A percentile compares a stretch with the other conserved stretches of the same genome.
These are phyloP conservation scores for Vicugna pacos DNA, from an alignment of 2,113 vertebrate genomes.

Conservation along the genomic window DNA sequence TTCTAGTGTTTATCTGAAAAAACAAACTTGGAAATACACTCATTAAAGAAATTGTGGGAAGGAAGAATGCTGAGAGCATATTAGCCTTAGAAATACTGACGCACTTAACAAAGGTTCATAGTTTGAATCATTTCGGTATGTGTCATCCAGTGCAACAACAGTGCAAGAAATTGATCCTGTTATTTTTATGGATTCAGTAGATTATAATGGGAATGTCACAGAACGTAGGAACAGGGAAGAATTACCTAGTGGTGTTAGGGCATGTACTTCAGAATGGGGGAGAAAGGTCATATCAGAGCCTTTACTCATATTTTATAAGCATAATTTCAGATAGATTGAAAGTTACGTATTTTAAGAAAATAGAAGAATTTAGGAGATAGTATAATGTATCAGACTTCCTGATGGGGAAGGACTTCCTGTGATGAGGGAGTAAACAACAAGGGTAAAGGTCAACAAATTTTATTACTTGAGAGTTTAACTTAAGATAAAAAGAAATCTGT, in stretches of 20 bases:
- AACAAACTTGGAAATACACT: neutral
- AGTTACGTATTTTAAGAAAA: neutral
- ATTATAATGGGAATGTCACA: neutral
- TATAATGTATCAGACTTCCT: neutral
- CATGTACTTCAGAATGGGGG: neutral
- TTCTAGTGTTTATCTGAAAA: neutral
- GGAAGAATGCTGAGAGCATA: neutral
- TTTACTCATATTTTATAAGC: neutral
- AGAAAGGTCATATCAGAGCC: neutral
- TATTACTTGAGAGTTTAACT: neutral
- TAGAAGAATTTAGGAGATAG: neutral
- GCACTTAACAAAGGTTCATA: neutral
- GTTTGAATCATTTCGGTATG: neutral
- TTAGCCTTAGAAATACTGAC: neutral
- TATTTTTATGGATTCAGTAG: neutral
- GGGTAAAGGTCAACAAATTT: neutral
- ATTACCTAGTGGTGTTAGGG: neutral
- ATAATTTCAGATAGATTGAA: conserved; percentile 36
- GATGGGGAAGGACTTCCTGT: neutral
- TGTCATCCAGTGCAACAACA: neutral
- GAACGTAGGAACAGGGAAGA: neutral
- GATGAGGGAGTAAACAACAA: neutral
- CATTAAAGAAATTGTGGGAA: neutral
- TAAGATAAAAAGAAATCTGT: neutral
- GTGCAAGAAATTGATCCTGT: neutral